phyloP scores from a whole-genome alignment of 2,113 vertebrate genomes.

The Lophius piscatorius region DNA sequence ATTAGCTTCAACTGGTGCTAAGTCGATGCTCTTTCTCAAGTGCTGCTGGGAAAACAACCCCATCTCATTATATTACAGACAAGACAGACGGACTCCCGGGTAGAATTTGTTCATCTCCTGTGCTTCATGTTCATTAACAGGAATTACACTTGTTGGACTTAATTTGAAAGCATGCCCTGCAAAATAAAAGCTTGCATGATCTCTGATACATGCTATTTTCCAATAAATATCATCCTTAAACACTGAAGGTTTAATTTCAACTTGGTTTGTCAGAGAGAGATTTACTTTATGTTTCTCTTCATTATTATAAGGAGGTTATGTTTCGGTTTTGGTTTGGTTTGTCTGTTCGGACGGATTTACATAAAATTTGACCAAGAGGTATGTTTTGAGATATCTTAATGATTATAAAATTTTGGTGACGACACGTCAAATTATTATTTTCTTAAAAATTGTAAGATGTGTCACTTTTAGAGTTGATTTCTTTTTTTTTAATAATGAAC shows the following conservation, averaged over 20 bases:
- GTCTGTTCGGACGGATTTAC: no score
- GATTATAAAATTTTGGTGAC: no score
- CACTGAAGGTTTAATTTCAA: background rate
- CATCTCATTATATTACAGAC: constrained; percentile 42
- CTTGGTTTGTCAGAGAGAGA: constrained; percentile 9
- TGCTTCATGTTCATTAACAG: constrained; percentile 22
- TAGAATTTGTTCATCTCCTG: constrained; percentile 30
- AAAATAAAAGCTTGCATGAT: constrained; percentile 24
- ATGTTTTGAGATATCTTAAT: no score
- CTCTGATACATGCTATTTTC: background rate
- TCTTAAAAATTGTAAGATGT: no score
- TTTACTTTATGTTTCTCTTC: background rate
- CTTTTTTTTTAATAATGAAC: no score
- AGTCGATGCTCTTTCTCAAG: constrained; percentile 46
- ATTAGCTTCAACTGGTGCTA: constrained; percentile 41
- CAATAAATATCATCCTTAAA: background rate
- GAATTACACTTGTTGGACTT: constrained; percentile 17
- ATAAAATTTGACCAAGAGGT: no score
- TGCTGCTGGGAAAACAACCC: constrained; percentile 58
- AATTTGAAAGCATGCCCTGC: constrained; percentile 22
- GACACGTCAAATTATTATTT: no score
- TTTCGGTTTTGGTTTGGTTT: no score
- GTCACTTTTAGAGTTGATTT: no score
- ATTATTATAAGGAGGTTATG: no score
- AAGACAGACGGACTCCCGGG: constrained; percentile 25